Conservation (phyloP, 2,888 invertebrate genomes). For the Tuberolachnus salignus region DNA sequence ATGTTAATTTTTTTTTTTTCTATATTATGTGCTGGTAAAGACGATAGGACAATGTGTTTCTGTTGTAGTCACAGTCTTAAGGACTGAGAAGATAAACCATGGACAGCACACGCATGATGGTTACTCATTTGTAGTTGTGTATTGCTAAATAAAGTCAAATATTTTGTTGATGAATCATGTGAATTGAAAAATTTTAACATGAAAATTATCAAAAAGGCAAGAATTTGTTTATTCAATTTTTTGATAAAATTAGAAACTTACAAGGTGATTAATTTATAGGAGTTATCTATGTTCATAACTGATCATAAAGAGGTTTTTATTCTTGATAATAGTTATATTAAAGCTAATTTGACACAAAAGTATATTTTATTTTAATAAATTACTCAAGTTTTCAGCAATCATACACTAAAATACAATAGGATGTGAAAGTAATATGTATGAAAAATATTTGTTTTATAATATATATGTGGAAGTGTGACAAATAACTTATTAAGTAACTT, state of each 20-base stretch:
- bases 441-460: too few relatives aligned
- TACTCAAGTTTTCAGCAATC: too few relatives aligned
- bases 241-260: background rate
- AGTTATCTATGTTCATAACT: background rate
- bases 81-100: constrained; percentile 91
- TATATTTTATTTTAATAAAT: too few relatives aligned
- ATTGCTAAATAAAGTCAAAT: constrained; percentile 77
- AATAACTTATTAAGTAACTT: too few relatives aligned
- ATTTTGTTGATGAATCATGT: constrained; percentile 69
- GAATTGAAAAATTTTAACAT: background rate
- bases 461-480: too few relatives aligned
- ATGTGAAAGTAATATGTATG: too few relatives aligned
- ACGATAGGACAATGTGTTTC: background rate
- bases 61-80: constrained; percentile 62
- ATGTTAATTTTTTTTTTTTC: background rate
- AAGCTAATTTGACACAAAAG: too few relatives aligned
- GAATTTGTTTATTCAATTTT: background rate
- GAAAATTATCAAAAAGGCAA: background rate
- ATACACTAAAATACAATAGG: too few relatives aligned
- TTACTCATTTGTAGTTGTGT: constrained; percentile 86
- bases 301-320: background rate
- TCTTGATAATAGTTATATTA: too few relatives aligned
- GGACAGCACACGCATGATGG: constrained; percentile 94
- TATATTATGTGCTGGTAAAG: background rate
- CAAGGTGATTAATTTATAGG: background rate